Conservation (phyloP, 2,797 vertebrate genomes). For the Crocidura indochinensis region DNA sequence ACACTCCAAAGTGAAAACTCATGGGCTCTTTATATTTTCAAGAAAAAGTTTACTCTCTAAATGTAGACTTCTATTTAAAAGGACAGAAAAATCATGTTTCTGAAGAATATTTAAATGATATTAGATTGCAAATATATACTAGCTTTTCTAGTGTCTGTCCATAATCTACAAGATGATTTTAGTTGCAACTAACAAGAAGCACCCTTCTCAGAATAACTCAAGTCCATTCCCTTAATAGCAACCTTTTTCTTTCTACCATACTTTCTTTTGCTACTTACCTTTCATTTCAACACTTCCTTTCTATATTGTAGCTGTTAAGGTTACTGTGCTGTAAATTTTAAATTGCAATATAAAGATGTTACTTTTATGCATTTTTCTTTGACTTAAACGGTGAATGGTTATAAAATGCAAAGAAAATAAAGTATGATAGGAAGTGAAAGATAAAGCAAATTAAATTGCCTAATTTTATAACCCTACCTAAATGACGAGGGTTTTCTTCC, state of each 20-base stretch:
- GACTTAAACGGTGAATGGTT: slow-evolving; percentile 63
- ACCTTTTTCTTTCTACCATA: slow-evolving; percentile 55
- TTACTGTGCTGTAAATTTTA: slow-evolving; percentile 58
- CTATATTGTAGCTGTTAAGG: slow-evolving; percentile 28
- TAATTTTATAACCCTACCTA: not conserved
- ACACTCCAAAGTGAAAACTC: not conserved
- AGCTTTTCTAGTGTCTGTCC: not conserved
- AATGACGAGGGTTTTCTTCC: not conserved
- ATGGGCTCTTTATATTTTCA: not conserved
- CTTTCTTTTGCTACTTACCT: slow-evolving; percentile 56
- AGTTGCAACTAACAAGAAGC: not conserved
- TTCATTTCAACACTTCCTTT: slow-evolving; percentile 33
- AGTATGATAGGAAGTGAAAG: slow-evolving; percentile 33
- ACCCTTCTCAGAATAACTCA: not conserved
- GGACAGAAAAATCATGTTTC: not conserved
- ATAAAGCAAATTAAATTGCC: not conserved
- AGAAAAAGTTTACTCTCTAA: not conserved
- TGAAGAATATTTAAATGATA: not conserved
- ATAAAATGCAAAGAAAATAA: slow-evolving; percentile 62
- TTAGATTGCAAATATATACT: not conserved
- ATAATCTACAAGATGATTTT: not conserved
- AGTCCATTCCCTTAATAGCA: slow-evolving; percentile 46
- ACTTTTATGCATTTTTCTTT: slow-evolving; percentile 57
- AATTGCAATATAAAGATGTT: slow-evolving; percentile 64
- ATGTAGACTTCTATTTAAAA: not conserved